phyloP scores from a whole-genome alignment of 2,797 vertebrate species.

The Poliocrania exsul region DNA sequence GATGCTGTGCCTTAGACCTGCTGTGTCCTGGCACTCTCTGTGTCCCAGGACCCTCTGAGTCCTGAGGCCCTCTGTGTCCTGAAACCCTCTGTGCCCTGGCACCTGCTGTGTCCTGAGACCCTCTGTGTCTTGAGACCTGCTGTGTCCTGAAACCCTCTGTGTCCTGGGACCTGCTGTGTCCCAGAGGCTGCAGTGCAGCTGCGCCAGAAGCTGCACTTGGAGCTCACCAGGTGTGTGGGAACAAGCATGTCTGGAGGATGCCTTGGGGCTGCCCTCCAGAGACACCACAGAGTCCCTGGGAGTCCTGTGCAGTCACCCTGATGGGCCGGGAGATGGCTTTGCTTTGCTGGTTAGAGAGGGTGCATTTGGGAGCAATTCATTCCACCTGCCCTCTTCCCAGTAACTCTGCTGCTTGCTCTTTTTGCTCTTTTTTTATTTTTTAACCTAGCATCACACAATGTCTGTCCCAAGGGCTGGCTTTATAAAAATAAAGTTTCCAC shows the following conservation, averaged over 20 bases:
- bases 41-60: too few species aligned
- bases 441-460: accelerated
- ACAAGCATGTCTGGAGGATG: neutral
- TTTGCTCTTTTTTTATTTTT: neutral
- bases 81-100: too few species aligned
- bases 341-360: neutral
- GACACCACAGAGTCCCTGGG: accelerated
- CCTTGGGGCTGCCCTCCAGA: neutral
- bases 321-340: neutral
- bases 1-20: neutral
- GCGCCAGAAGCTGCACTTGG: neutral
- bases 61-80: too few species aligned
- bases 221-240: neutral
- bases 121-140: too few species aligned
- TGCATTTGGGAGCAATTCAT: accelerated
- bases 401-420: neutral
- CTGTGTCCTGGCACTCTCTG: too few species aligned
- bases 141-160: too few species aligned
- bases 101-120: neutral
- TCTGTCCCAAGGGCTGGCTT: neutral
- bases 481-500: neutral
- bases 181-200: neutral
- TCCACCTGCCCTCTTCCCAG: neutral
- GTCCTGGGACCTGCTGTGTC: too few species aligned
- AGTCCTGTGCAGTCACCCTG: neutral